Base-by-base conservation (phyloP, 2,113 vertebrate genomes). In the Bufo gargarizans region DNA sequence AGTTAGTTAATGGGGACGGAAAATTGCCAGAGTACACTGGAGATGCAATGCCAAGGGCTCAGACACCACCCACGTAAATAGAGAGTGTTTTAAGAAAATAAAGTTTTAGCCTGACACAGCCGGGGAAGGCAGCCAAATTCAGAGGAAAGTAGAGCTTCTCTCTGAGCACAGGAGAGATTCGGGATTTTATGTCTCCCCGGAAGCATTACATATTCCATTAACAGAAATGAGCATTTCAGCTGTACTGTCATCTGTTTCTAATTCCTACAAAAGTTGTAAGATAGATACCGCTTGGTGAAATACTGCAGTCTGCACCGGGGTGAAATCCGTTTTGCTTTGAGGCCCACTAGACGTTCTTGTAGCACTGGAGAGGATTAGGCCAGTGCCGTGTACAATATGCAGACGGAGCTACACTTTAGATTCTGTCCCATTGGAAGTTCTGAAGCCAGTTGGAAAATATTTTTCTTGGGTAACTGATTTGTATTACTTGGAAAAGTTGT, bases 11-110 rank as follows among this genome's bases (percentile, higher is more conserved):
- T 8, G 20, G 20, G 71, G 56, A 65, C 56, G 33, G 14, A 58
- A 58, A 33, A n/a, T 83, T 83, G 67, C 56, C 80, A 63, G 79
- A 82, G 56, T 82, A 59, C 55, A 81, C 77, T 80, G 77, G 71
- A 82, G 53, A 56, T 83, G 61, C 56, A 43, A n/a, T 63, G 80
- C 87, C 79, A 88, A 59, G 77, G 87, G 55, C 56, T 82, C 67
- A 83, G 87, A 83, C 87, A 45, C 87, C 87, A 88, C 87, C 87
- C 87, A 88, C 87, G 81, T 77, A 88, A 83, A 83, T 78, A 86
- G 77, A 59, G 86, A 83, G 80, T 33, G 87, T 84, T 83, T 83
- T 84, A 84, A 83, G 87, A 84, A 88, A 81, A 61, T n/a, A 82
- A 76, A 77, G 45, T 76, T 88, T 88, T 56, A 55, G 56, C 19